Base-by-base conservation (phyloP, 2,113 vertebrate species). In the Xiphorhynchus elegans region DNA sequence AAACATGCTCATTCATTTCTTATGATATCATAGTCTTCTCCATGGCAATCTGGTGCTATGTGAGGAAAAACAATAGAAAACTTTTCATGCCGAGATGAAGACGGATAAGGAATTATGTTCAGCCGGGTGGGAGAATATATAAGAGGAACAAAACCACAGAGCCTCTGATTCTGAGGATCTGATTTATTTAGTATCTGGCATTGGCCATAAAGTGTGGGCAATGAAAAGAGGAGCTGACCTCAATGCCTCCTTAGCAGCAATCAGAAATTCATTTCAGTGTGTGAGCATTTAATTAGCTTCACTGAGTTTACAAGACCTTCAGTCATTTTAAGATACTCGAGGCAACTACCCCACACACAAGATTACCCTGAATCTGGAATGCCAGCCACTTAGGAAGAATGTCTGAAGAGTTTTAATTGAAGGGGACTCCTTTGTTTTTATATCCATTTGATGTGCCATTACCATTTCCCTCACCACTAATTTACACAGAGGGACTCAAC, bases 221-320 rank as follows among this genome's bases (percentile, higher is more conserved):
- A 85, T 96, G 93, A 96, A 96, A 97, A 96, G 92, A 94, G 42
- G 70, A 97, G 85, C 68, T 95, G 96, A 95, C 93, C 78, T 89
- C 95, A 95, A 94, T 93, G 87, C 87, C 93, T 96, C 86, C 97
- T 91, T 80, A 87, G 87, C 52, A 94, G 96, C 95, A 90, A 97
- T 98, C 97, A 96, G 90, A 97, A 95, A 97, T 95, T 96, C 94
- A 91, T 96, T 95, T 93, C 75, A 42, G 76, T 96, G 78, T 93
- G 93, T 87, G 89, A 97, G 94, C 95, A 96, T 96, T 98, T 98
- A 97, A 98, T 98, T 98, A 97, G 96, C 95, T 97, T 97, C 95
- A 85, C 84, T 39, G 62, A 78, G 73, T 94, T 97, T 93, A 95
- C 90, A 97, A 95, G 96, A 96, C 93, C 88, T 89, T 93, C 72